phyloP scores from a whole-genome alignment of 2,113 vertebrate species.

The Amphiprion percula region DNA sequence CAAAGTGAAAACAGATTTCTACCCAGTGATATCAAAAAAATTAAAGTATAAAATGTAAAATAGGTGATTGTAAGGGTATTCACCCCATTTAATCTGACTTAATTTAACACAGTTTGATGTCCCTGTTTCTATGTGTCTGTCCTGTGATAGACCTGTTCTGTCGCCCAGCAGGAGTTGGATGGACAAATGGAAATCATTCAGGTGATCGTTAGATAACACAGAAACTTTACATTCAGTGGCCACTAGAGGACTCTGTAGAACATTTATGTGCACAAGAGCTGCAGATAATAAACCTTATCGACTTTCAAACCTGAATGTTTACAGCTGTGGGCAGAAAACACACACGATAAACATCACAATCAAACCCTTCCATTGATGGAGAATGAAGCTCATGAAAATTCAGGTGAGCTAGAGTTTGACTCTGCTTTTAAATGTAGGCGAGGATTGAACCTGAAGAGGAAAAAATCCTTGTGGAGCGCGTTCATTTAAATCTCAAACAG shows the following conservation, averaged over 20 bases:
- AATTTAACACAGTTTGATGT: not conserved
- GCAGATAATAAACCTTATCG: not conserved
- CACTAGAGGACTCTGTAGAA: slow-evolving; percentile 18
- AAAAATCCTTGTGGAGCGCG: not conserved
- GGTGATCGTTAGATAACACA: not conserved
- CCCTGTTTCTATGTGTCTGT: not conserved
- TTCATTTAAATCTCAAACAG: slow-evolving; percentile 25
- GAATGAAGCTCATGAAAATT: not conserved
- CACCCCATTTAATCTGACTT: no score
- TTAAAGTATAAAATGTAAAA: no score
- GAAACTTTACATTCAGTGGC: not conserved
- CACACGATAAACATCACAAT: not conserved
- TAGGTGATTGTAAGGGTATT: no score
- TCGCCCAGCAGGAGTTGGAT: not conserved
- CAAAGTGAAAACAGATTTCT: no score
- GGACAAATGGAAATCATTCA: not conserved
- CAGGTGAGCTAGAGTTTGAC: slow-evolving; percentile 4
- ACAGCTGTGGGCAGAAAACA: no score
- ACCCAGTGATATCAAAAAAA: no score
- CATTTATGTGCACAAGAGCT: not conserved
- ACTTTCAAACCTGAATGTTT: not conserved
- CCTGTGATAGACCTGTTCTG: not conserved
- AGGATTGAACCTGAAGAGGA: not conserved
- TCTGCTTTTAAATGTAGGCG: not conserved
- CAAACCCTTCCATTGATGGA: not conserved